Evolutionary conservation across 1,140 invertebrate genomes (phyloP).

Genomic region (Protaetia brevitarsis): DNA sequence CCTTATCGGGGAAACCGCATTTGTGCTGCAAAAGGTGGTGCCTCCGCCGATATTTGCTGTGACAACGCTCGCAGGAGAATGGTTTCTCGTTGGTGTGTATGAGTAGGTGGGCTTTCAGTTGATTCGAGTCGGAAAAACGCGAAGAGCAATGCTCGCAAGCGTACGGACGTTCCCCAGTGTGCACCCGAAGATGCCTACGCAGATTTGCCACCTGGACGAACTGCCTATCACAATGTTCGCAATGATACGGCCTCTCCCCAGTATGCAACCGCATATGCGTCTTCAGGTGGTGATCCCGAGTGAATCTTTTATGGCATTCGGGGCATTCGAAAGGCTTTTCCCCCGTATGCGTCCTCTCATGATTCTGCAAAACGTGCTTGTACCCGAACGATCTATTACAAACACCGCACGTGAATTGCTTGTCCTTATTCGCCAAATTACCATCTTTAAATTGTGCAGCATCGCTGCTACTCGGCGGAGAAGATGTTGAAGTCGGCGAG

Average conservation of each 20-base stretch:
- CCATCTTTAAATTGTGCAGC: slow-evolving; percentile 53
- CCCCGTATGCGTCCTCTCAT: slow-evolving; percentile 94
- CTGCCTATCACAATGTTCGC: slow-evolving; percentile 84
- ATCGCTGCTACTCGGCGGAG: slow-evolving; percentile 51
- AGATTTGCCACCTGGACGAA: slow-evolving; percentile 95
- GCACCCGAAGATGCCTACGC: slow-evolving; percentile 86
- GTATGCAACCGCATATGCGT: slow-evolving; percentile 91
- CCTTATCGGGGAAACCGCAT: slow-evolving; percentile 56
- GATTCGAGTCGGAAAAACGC: slow-evolving; percentile 91
- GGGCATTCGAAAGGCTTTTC: slow-evolving; percentile 95
- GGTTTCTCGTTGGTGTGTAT: slow-evolving; percentile 90
- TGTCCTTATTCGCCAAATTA: slow-evolving; percentile 59
- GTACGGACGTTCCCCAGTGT: slow-evolving; percentile 94
- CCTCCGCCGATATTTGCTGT: slow-evolving; percentile 68
- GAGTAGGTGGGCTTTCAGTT: slow-evolving; percentile 85
- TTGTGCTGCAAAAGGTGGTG: slow-evolving; percentile 85
- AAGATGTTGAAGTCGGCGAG: slow-evolving; percentile 53
- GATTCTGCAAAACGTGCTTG: slow-evolving; percentile 94
- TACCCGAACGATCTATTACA: slow-evolving; percentile 86
- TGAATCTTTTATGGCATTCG: slow-evolving; percentile 92
- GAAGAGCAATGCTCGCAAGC: slow-evolving; percentile 84
- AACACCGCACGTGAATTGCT: slow-evolving; percentile 82
- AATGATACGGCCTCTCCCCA: slow-evolving; percentile 90
- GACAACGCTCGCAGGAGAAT: slow-evolving; percentile 74
- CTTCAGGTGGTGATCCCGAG: slow-evolving; percentile 92